Evolutionary conservation across 2,888 invertebrate genomes (phyloP).

Genomic region (Ophion ventricosus): DNA sequence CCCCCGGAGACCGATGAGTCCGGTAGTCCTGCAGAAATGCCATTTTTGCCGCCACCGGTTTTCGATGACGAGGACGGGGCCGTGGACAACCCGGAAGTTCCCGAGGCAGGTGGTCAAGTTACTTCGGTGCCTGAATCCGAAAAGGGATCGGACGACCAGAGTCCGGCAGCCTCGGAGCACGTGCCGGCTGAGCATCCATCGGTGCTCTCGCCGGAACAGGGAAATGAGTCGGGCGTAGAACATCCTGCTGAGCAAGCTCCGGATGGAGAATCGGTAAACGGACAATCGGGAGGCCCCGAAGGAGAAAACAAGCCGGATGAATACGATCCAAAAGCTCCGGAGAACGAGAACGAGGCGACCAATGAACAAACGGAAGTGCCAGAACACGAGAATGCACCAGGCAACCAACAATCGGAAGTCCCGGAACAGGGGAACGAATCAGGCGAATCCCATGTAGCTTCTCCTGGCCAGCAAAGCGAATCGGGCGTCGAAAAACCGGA

Average conservation of each 20-base stretch:
- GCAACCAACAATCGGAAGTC: neutral
- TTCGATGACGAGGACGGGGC: neutral
- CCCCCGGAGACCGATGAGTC: neutral
- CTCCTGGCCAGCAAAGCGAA: no score
- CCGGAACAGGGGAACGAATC: neutral
- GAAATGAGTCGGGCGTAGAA: neutral
- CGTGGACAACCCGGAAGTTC: neutral
- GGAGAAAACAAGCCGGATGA: neutral
- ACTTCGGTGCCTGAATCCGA: neutral
- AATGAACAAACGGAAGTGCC: neutral
- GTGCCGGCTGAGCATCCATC: neutral
- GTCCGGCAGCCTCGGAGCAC: neutral
- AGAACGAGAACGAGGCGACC: neutral
- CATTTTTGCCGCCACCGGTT: neutral
- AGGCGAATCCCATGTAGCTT: neutral
- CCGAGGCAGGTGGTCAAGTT: neutral
- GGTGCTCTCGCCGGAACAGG: no score
- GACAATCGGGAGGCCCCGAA: neutral
- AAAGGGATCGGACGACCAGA: neutral
- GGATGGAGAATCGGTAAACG: neutral
- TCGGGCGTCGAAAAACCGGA: neutral
- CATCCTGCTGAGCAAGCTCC: neutral
- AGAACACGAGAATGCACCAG: neutral
- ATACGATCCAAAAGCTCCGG: neutral
- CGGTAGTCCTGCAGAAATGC: neutral